A percentile compares a stretch with the other conserved stretches of the same genome.
phyloP scores from a whole-genome alignment of 64 coral and sea anemone species.

The Actinia tenebrosa region DNA sequence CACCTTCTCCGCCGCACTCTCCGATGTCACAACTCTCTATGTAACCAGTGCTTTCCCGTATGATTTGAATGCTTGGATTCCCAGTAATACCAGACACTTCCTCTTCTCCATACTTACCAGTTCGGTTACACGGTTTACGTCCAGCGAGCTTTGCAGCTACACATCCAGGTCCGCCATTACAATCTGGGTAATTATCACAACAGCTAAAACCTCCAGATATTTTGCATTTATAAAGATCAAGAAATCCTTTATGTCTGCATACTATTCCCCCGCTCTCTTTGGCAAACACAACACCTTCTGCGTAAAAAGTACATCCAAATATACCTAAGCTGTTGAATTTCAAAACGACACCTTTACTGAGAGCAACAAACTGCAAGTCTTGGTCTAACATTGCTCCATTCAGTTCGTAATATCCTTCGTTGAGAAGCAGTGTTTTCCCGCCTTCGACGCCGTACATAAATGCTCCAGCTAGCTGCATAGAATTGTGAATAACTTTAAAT shows the following conservation, averaged over 20 bases:
- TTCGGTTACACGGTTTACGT: slow-evolving; percentile 42
- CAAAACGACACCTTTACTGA: slow-evolving; percentile 13
- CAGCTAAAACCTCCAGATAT: slow-evolving; percentile 53
- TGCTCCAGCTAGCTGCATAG: slow-evolving; percentile 7
- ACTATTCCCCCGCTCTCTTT: slow-evolving; percentile 24
- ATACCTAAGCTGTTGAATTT: neutral
- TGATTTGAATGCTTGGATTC: slow-evolving; percentile 32
- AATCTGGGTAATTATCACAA: slow-evolving; percentile 74
- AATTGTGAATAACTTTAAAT: slow-evolving; percentile 23
- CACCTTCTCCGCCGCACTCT: slow-evolving; percentile 49
- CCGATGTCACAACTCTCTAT: slow-evolving; percentile 55
- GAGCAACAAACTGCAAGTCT: slow-evolving; percentile 36
- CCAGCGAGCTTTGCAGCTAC: slow-evolving; percentile 25
- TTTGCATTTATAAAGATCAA: slow-evolving; percentile 39
- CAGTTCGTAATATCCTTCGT: slow-evolving; percentile 23
- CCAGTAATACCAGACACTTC: slow-evolving; percentile 48
- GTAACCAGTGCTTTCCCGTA: neutral
- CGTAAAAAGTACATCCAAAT: slow-evolving; percentile 3
- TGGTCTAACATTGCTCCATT: neutral
- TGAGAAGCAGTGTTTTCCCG: neutral
- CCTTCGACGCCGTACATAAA: neutral
- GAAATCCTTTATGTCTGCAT: neutral
- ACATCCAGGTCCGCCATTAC: slow-evolving; percentile 65
- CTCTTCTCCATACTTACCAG: slow-evolving; percentile 26
- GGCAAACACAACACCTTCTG: slow-evolving; percentile 44